A percentile compares a stretch with the other conserved stretches of the same genome.
phyloP scores from a whole-genome alignment of 2,113 vertebrate genomes.

The Phrynosoma platyrhinos region DNA sequence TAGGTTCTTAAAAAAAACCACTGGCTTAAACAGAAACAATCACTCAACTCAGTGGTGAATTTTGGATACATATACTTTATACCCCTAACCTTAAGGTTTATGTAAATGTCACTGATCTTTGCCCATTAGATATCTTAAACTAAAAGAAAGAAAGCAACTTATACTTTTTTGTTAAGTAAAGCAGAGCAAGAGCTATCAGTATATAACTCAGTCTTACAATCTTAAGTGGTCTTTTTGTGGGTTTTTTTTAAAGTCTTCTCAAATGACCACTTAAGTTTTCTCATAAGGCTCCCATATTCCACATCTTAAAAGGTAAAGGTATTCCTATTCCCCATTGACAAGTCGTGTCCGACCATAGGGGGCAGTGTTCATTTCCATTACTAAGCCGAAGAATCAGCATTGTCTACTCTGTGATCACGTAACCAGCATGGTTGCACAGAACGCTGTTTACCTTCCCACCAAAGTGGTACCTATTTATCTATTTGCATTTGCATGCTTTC shows the following conservation, averaged over 20 bases:
- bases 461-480: too few species aligned
- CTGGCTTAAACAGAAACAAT: not conserved
- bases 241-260: not conserved
- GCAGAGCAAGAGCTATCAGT: not conserved
- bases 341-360: too few species aligned
- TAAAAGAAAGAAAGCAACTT: not conserved
- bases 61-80: conserved; percentile 26
- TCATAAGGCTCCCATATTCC: conserved; percentile 14
- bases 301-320: not conserved
- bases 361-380: too few species aligned
- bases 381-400: too few species aligned
- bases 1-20: not conserved
- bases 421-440: too few species aligned
- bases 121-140: not conserved
- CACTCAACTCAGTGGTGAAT: conserved; percentile 29
- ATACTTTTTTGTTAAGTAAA: not conserved
- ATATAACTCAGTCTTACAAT: not conserved
- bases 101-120: conserved; percentile 34
- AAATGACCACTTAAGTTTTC: not conserved
- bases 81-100: conserved; percentile 40
- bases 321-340: too few species aligned
- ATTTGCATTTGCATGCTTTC: too few species aligned
- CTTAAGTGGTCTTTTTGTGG: not conserved
- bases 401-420: too few species aligned
- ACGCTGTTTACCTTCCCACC: too few species aligned